Evolutionary conservation across 2,888 invertebrate genomes (phyloP), one percentile per base, ranked within the genome.

Genomic region (Meliscaeva auricollis): DNA sequence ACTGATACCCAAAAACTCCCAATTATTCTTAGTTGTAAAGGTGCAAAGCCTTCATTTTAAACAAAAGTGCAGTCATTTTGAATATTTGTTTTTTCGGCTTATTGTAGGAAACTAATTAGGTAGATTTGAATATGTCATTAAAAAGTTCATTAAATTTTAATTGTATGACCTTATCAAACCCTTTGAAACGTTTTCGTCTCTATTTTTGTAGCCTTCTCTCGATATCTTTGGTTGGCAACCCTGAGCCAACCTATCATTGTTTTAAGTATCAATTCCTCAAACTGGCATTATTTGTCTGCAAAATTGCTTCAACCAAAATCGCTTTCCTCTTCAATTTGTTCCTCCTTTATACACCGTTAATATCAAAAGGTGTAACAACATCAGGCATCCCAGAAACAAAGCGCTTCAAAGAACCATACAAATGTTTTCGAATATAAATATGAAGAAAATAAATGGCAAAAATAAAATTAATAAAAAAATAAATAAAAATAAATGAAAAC

Each of bases 251-350:
- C 75, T 48, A 76, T 84, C 84, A 75, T 66, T 52, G 60, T 17
- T 60, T 75, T 80, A 84, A 80, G 84, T 80, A 80, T 70, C 70
- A 75, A 75, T 76, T 72, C 75, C 75, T 82, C 66, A 84, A 79
- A 68, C 84, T 84, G 66, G 70, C 84, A 80, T 80, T 84, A 84
- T 84, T 84, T 84, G 84, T 84, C 84, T 84, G 80, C 70, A 75
- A 80, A 84, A 80, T 80, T 76, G 80, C 70, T 75, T 15, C 44
- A 78, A 46, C 69, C n/a, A 79, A 79, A 79, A 56, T 70, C 64
- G 83, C 58, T 70, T 66, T 77, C 38, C 60, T 75, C 66, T 38
- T 44, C 26, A 46, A 44, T 58, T 38, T 69, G 52, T 69, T 54
- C 69, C 64, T 75, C 56, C 64, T 52, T 69, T 69, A n/a, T n/a